phyloP scores from a whole-genome alignment of 1,140 invertebrate genomes.

The Cydia fagiglandana region DNA sequence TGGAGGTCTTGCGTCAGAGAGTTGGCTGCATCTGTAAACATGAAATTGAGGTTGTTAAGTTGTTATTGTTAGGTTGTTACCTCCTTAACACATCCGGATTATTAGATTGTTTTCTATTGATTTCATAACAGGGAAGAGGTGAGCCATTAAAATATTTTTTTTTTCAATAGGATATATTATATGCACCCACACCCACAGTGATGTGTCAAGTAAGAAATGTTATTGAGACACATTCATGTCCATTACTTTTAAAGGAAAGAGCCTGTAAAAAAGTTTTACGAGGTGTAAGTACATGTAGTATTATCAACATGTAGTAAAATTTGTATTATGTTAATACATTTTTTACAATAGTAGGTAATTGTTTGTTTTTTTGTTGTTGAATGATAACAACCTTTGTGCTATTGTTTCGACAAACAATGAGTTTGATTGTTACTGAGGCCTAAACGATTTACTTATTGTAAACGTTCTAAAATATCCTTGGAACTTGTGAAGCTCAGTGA shows the following conservation, averaged over 20 bases:
- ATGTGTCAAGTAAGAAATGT: too few relatives aligned
- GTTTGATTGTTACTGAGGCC: slow-evolving; percentile 7
- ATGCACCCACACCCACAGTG: too few relatives aligned
- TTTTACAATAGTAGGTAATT: slow-evolving; percentile 15
- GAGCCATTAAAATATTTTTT: neutral
- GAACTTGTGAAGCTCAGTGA: slow-evolving; percentile 2
- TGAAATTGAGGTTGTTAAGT: slow-evolving; percentile 17
- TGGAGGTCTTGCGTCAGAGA: slow-evolving; percentile 16
- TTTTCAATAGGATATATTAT: too few relatives aligned
- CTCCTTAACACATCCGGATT: neutral
- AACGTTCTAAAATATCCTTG: slow-evolving; percentile 6
- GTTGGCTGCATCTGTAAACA: neutral
- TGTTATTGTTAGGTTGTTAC: slow-evolving; percentile 1
- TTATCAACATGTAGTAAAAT: too few relatives aligned
- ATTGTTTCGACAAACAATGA: slow-evolving; percentile 23
- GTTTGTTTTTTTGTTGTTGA: slow-evolving; percentile 22
- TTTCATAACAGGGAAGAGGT: neutral
- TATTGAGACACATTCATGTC: too few relatives aligned
- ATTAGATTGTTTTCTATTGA: neutral
- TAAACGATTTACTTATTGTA: neutral
- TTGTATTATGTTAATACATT: neutral
- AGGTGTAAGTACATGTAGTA: neutral
- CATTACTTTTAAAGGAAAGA: neutral
- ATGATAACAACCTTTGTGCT: slow-evolving; percentile 18
- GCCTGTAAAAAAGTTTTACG: neutral